Percentiles rank a stretch among this genome's conserved stretches.
Evolutionary conservation across 1,140 invertebrate species (phyloP).

Genomic region (Propsilocerus akamusi): DNA sequence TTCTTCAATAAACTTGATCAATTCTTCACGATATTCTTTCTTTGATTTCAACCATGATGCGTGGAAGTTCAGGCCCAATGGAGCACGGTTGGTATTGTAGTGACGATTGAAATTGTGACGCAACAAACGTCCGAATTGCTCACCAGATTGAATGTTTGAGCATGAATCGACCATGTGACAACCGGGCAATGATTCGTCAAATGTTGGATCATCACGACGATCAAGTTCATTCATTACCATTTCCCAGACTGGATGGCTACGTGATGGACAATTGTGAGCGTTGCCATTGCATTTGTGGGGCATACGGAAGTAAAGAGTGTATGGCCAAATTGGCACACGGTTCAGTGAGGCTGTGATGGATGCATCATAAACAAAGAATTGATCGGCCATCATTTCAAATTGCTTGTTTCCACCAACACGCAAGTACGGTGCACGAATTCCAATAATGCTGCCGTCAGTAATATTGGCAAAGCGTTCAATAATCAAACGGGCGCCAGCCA

Average conservation of each 20-base stretch:
- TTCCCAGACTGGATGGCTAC: slow-evolving; percentile 85
- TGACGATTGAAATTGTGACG: slow-evolving; percentile 90
- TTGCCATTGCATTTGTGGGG: slow-evolving; percentile 89
- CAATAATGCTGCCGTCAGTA: slow-evolving; percentile 74
- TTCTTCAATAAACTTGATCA: slow-evolving; percentile 88
- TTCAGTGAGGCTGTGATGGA: slow-evolving; percentile 79
- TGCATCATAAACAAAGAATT: slow-evolving; percentile 87
- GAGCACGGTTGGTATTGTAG: slow-evolving; percentile 80
- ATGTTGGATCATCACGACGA: slow-evolving; percentile 74
- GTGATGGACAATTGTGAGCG: slow-evolving; percentile 75
- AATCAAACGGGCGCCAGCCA: slow-evolving; percentile 80
- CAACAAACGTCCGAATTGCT: slow-evolving; percentile 69
- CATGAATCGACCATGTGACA: slow-evolving; percentile 91
- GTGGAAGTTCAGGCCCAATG: slow-evolving; percentile 87
- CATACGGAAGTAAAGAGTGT: slow-evolving; percentile 88
- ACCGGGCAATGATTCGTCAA: slow-evolving; percentile 77
- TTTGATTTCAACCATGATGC: slow-evolving; percentile 91
- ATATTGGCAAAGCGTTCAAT: slow-evolving; percentile 81
- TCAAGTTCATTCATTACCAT: slow-evolving; percentile 92
- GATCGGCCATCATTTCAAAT: slow-evolving; percentile 91
- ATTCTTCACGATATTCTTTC: slow-evolving; percentile 77
- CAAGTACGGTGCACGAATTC: slow-evolving; percentile 75
- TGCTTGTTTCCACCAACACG: slow-evolving; percentile 85
- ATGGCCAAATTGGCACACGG: slow-evolving; percentile 85
- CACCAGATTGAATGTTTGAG: slow-evolving; percentile 74